Evolutionary conservation across 2,797 vertebrate species (phyloP), one percentile per base, ranked within the genome.

Genomic region (Crocodylus rhombifer): DNA sequence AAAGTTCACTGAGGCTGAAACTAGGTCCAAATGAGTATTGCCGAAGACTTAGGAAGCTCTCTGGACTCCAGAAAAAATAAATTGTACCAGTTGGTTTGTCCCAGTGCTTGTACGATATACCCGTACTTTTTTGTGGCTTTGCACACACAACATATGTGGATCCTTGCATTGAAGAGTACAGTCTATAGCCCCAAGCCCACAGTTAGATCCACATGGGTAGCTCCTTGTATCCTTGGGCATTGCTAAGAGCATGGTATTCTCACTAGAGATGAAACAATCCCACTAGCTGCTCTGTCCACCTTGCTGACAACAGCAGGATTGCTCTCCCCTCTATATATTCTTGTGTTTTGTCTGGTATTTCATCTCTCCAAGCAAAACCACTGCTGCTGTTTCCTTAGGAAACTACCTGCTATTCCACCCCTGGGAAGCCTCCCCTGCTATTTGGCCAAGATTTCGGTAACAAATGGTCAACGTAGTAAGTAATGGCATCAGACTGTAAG

Each of bases 391-490:
- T 89, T 64, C 88, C 84, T 94, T 93, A 90, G 92, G 18, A 96
- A 91, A 89, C 28, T 33, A 80, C 77, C 93, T 92, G 74, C 36
- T 65, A 1, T 1, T 77, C 90, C 28, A 60, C 5, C 51, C 60
- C 81, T 74, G 83, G 83, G 83, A 95, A 95, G 63, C 84, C 63
- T 91, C 91, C 42, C 90, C 90, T 95, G 88, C 26, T 90, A 80
- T 57, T 91, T 91, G 0, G 79, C 95, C 93, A 97, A 84, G 82
- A 79, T 63, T 62, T 93, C 67, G 87, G 87, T 94, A 96, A 94
- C 74, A 91, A 96, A 87, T 77, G 90, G 33, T 61, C 4, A 0
- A 91, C 60, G 81, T 82, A 95, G 91, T 79, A 94, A 95, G 87
- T 82, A 92, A 80, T 42, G 86, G 64, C 77, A 93, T 67, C 92